These are phyloP conservation scores for Drusus annulatus DNA, from an alignment of 1,140 invertebrate species.

Conservation along the genomic window DNA sequence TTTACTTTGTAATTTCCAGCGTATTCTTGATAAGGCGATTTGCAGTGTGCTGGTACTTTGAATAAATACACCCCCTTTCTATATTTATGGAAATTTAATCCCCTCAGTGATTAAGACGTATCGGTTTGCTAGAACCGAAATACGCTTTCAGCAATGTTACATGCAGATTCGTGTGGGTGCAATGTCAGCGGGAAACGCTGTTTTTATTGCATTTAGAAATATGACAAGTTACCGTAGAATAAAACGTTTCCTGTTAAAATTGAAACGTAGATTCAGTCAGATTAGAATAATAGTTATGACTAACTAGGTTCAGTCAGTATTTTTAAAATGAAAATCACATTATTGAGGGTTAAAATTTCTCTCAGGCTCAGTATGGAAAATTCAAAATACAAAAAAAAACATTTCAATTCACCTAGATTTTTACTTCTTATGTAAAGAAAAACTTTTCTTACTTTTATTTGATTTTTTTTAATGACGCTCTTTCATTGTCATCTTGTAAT, in stretches of 20 bases:
- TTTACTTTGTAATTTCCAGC: slow-evolving; percentile 13
- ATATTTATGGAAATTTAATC: slow-evolving; percentile 34
- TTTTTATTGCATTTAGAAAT: not conserved
- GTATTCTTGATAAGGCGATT: slow-evolving; percentile 31
- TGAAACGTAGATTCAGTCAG: not conserved
- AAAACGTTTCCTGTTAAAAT: not conserved
- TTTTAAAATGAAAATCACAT: too few species aligned
- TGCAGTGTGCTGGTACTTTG: not conserved
- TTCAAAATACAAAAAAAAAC: too few species aligned
- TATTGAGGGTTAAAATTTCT: too few species aligned
- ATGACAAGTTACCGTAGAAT: not conserved
- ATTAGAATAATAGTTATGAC: too few species aligned
- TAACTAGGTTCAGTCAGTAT: too few species aligned
- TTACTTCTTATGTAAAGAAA: too few species aligned
- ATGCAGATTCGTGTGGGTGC: not conserved
- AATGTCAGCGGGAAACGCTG: not conserved
- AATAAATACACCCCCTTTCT: not conserved
- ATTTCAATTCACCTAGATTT: too few species aligned
- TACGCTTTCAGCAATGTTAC: not conserved
- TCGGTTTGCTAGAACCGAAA: slow-evolving; percentile 10
- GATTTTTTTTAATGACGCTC: too few species aligned
- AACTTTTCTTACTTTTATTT: too few species aligned
- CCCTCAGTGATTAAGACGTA: slow-evolving; percentile 36
- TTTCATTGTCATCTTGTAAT: too few species aligned
- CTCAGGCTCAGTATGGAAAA: too few species aligned